A percentile compares a stretch with the other conserved stretches of the same genome.
Evolutionary conservation across 2,797 vertebrate genomes (phyloP).

Genomic region (Calcarius lapponicus): DNA sequence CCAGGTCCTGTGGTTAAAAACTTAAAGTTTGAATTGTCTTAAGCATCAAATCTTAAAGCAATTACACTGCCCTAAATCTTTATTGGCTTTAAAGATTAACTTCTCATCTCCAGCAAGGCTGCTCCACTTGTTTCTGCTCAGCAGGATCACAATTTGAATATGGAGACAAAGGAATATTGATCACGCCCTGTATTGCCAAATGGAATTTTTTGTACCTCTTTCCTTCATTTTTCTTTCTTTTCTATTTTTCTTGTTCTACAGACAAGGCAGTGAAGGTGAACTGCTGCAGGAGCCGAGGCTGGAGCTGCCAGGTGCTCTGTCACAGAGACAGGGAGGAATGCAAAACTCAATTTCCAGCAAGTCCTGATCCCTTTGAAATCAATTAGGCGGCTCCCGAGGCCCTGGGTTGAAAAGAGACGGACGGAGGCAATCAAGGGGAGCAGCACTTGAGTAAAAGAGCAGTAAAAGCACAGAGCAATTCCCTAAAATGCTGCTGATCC

Average conservation of each 20-base stretch:
- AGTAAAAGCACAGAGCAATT: not conserved
- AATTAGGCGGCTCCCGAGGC: not conserved
- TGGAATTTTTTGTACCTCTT: not conserved
- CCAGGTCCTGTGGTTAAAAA: not conserved
- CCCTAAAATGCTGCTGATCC: not conserved
- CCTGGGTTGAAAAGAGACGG: not conserved
- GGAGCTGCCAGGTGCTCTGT: not conserved
- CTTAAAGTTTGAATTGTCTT: not conserved
- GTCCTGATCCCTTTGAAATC: constrained; percentile 36
- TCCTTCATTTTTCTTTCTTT: not conserved
- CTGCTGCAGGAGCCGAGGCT: not conserved
- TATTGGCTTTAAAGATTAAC: constrained; percentile 15
- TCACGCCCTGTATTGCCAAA: accelerated
- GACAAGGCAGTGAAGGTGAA: not conserved
- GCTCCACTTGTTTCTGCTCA: not conserved
- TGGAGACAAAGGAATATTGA: constrained; percentile 17
- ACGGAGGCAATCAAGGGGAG: not conserved
- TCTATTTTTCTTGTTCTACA: not conserved
- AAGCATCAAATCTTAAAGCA: not conserved
- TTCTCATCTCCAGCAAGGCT: not conserved
- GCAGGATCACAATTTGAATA: not conserved
- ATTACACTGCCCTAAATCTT: not conserved
- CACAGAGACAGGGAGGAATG: not conserved
- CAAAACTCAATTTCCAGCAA: constrained; percentile 12
- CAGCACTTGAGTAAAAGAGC: not conserved